Evolutionary conservation across 1,140 invertebrate genomes (phyloP), one percentile per base, ranked within the genome.

Genomic region (Drosophila melanica): DNA sequence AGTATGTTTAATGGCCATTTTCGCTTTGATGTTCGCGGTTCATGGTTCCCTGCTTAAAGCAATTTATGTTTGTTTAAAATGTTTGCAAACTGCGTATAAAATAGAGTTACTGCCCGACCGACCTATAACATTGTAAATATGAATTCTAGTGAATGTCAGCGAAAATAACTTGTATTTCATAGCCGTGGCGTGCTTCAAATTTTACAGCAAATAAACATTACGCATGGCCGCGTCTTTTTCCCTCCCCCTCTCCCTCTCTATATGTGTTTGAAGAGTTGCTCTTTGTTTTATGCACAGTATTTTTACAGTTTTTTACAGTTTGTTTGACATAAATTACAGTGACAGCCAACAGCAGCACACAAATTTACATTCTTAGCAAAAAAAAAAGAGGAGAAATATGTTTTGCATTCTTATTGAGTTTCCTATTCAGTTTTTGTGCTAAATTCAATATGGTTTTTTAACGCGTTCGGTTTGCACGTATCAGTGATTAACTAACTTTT

Each of bases 161-260:
- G 41, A 64, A 72, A 79, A 79, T 60, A 27, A 27, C 1, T 80
- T 75, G 50, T 80, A 71, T 79, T 80, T 80, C 74, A 77, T 77
- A 77, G 77, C 64, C 70, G 60, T 80, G 65, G 79, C 70, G 79
- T 82, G 71, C 62, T 63, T 84, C 62, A 82, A 76, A 84, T 82
- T 84, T 71, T 75, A 79, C 76, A 82, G 66, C 66, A 84, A 82
- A 84, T 82, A 84, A 79, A 82, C 80, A 82, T 82, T 82, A 75
- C 80, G 76, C 75, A 79, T 79, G 66, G 66, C 62, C 79, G 70
- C 79, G 84, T 82, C 50, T 67, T 55, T 57, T 54, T 51, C 27
- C 7, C 6, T 27, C 42, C 27, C 42, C 18, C 33, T 51, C 27
- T 27, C 6, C 7, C 42, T 33, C 42, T 27, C 33, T 41, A 30